These are phyloP conservation scores for Ceratosolen solmsi DNA, from an alignment of 1,140 invertebrate species.

Conservation along the genomic window DNA sequence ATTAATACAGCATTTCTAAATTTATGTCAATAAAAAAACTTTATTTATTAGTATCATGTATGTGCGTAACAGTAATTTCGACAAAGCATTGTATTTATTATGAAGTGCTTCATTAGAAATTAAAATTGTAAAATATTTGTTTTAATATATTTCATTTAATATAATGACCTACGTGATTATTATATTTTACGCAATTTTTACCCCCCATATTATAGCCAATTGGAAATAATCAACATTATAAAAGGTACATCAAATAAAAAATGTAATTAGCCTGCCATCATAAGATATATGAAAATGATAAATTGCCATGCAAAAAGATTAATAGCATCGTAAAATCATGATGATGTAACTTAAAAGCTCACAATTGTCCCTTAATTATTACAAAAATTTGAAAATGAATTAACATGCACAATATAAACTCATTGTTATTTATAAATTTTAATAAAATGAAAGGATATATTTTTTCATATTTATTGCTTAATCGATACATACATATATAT, in stretches of 20 bases:
- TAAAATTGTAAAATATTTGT: background rate
- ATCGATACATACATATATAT: too few species aligned
- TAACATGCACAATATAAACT: background rate
- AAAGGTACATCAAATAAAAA: background rate
- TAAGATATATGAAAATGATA: constrained; percentile 23
- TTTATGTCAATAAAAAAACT: too few species aligned
- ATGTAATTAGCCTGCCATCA: constrained; percentile 1
- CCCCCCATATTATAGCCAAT: too few species aligned
- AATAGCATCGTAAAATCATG: background rate
- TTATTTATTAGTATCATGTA: too few species aligned
- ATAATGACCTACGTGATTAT: background rate
- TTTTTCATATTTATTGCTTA: too few species aligned
- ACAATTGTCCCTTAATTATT: background rate
- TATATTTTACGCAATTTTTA: background rate
- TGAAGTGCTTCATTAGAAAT: too few species aligned
- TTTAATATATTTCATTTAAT: background rate
- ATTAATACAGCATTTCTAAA: too few species aligned
- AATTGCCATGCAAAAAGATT: constrained; percentile 22
- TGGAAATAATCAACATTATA: background rate
- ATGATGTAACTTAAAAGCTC: background rate
- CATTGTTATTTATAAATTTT: background rate
- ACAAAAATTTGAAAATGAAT: background rate
- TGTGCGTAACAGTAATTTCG: too few species aligned
- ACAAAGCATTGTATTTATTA: too few species aligned
- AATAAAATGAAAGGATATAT: background rate